Evolutionary conservation across 2,113 vertebrate genomes (phyloP), one percentile per base, ranked within the genome.

Genomic region (Leucopsar rothschildi): DNA sequence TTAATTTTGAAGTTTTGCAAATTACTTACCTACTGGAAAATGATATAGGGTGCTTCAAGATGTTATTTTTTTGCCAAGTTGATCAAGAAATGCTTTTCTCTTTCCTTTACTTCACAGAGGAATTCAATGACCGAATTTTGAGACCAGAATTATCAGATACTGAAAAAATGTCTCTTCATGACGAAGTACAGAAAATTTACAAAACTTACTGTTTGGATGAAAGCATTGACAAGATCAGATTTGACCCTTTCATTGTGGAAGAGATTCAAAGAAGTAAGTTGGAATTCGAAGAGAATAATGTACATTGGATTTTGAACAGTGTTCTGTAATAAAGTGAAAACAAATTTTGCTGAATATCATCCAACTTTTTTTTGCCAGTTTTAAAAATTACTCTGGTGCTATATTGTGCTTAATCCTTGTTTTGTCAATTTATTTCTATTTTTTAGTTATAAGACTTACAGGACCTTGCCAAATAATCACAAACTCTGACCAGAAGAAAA

Each of bases 41-140:
- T 35, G 1, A 52, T 89, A 9, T 0, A 22, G 11, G 9, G 35
- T 81, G 12, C 10, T 84, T 65, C 12, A 77, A 18, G 42, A 11
- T 90, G 39, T 39, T 72, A 0, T 21, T 88, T 37, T 31, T 23
- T 88, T n/a, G n/a, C 53, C 28, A 82, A 28, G n/a, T 47, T 70
- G 44, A 39, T 72, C 20, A 50, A 52, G 23, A 76, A 90, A 12
- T 76, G 7, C 20, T 27, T 94, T 77, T 64, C 91, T 77, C 14
- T 97, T 92, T 86, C 22, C 55, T 47, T 81, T 37, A 66, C 75
- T 95, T 93, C 60, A 47, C 97, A 99, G 99, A 99, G 98, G 99
- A 99, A 97, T 99, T 99, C 89, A 99, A 99, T 91, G 98, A 99
- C 87, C 98, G 98, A 97, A 99, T 99, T 97, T 98, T 99, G 91